A percentile compares a stretch with the other conserved stretches of the same genome.
Evolutionary conservation across 2,888 invertebrate genomes (phyloP).

Genomic region (Chouioia cunea): DNA sequence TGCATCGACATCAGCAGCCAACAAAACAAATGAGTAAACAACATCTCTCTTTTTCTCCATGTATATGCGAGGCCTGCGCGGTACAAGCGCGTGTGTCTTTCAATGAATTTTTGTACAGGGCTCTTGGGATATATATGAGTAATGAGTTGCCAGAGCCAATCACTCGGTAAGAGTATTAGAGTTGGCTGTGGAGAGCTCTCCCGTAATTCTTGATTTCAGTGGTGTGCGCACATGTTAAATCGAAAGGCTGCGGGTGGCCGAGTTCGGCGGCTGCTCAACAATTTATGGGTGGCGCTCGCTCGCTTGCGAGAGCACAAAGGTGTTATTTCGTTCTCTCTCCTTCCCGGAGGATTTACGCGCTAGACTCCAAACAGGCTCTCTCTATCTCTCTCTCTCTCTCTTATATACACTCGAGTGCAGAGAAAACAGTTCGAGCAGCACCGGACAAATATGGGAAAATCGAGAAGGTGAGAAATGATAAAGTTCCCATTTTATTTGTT

Average conservation of each 20-base stretch:
- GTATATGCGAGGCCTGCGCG: no score
- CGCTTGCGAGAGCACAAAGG: constrained; percentile 40
- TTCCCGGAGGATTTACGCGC: constrained; percentile 46
- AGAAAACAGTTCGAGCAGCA: constrained; percentile 26
- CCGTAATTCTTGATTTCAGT: no score
- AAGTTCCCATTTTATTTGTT: constrained; percentile 26
- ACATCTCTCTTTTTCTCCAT: no score
- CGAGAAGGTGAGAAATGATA: constrained; percentile 17
- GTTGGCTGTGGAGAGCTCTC: neutral
- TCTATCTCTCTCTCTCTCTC: constrained; percentile 8
- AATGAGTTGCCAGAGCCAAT: neutral
- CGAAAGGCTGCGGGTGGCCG: neutral
- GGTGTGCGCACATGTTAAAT: no score
- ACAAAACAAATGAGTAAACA: no score
- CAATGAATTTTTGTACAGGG: no score
- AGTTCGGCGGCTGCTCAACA: constrained; percentile 52
- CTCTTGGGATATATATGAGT: neutral
- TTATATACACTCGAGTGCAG: neutral
- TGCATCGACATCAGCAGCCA: no score
- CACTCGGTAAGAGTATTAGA: neutral
- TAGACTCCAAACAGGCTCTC: constrained; percentile 35
- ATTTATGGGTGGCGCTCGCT: constrained; percentile 64
- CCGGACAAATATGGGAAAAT: constrained; percentile 17
- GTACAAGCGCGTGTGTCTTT: no score
- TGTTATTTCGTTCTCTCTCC: constrained; percentile 54